A percentile compares a stretch with the other conserved stretches of the same genome.
phyloP scores from a whole-genome alignment of 2,888 invertebrate genomes.

The Lepidonotus clava region DNA sequence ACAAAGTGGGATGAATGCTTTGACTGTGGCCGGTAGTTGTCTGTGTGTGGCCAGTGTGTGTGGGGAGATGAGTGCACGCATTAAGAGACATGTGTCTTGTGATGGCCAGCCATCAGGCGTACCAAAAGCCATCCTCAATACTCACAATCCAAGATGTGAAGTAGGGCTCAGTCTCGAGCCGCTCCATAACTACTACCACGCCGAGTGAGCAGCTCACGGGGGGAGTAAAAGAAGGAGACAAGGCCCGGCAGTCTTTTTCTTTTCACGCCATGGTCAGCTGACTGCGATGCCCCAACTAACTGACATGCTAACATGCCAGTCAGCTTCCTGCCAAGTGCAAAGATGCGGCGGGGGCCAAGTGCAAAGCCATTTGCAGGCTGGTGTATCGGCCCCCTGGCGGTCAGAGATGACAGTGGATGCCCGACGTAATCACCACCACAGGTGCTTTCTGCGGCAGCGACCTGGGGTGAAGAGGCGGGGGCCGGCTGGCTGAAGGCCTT shows the following conservation, averaged over 20 bases:
- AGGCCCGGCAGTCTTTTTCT: not conserved
- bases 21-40: too few species aligned
- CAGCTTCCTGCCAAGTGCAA: constrained; percentile 6
- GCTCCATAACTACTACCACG: not conserved
- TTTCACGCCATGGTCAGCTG: not conserved
- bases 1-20: too few species aligned
- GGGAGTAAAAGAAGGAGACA: not conserved
- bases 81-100: too few species aligned
- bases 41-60: too few species aligned
- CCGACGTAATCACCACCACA: not conserved
- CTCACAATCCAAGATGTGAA: constrained; percentile 1
- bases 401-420: not conserved
- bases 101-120: too few species aligned
- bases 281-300: too few species aligned
- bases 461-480: not conserved
- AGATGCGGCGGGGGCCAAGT: not conserved
- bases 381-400: not conserved
- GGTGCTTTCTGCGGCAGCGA: not conserved
- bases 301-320: too few species aligned
- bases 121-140: not conserved
- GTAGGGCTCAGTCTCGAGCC: not conserved
- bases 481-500: constrained; percentile 1
- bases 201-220: not conserved
- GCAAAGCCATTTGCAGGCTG: not conserved
- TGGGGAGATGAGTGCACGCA: not conserved